Conservation (phyloP, 2,113 vertebrate species). For the Probosciger aterrimus region DNA sequence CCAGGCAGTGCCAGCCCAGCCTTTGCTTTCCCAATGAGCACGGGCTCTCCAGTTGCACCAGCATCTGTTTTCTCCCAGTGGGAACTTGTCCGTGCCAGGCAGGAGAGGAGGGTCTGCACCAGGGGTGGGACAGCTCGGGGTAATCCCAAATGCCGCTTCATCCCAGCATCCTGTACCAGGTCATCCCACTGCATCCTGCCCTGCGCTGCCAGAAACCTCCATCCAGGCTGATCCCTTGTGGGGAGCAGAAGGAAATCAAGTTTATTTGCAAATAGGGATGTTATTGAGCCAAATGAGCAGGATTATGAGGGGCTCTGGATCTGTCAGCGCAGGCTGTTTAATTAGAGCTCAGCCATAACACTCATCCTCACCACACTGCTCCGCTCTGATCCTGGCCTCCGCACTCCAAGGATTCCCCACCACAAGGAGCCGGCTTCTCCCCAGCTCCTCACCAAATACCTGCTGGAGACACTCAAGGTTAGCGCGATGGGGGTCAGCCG, state of each 20-base stretch:
- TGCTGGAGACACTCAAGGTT: slow-evolving; percentile 55
- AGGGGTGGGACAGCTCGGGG: neutral
- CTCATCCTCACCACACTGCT: neutral
- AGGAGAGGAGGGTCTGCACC: neutral
- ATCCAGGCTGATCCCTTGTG: rapidly evolving
- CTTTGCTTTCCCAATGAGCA: neutral
- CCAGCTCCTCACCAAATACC: neutral
- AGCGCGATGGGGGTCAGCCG: slow-evolving; percentile 54
- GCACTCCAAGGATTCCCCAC: neutral
- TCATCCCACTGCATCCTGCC: neutral
- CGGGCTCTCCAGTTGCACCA: rapidly evolving
- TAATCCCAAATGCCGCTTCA: neutral
- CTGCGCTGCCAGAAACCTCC: neutral
- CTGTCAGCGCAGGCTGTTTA: neutral
- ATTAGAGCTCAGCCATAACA: neutral
- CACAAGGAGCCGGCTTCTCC: neutral
- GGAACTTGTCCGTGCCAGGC: rapidly evolving
- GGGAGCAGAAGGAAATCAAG: rapidly evolving
- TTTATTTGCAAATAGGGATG: neutral
- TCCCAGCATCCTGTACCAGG: neutral
- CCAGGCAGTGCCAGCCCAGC: neutral
- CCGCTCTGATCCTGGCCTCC: neutral
- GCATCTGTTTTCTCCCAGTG: neutral
- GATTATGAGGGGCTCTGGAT: neutral
- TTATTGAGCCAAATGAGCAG: neutral